phyloP scores from a whole-genome alignment of 2,888 invertebrate species.

The Cephus runcator region DNA sequence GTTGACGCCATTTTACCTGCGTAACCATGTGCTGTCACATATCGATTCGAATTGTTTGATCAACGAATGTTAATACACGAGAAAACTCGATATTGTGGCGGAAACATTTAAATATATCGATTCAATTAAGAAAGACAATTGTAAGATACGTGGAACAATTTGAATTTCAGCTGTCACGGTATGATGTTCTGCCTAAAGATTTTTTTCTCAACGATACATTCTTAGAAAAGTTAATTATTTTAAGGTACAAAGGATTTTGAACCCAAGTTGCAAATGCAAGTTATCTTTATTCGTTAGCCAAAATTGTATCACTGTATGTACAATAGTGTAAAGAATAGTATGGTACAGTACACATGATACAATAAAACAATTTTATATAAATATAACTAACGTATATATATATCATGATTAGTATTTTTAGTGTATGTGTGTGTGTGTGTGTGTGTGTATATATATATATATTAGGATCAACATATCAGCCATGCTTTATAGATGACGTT shows the following conservation, averaged over 20 bases:
- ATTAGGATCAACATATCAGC: not conserved
- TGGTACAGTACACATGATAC: not conserved
- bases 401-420: no score
- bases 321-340: not conserved
- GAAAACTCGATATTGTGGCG: not conserved
- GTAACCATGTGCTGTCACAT: conserved; percentile 52
- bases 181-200: not conserved
- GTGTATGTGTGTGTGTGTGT: no score
- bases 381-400: not conserved
- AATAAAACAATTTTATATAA: not conserved
- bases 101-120: not conserved
- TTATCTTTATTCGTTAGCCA: not conserved
- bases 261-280: not conserved
- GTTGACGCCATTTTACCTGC: conserved; percentile 63
- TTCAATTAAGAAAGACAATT: not conserved
- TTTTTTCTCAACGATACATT: not conserved
- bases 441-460: no score
- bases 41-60: conserved; percentile 11
- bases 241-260: not conserved
- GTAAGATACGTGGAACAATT: not conserved
- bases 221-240: not conserved
- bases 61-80: not conserved
- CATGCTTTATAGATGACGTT: not conserved
- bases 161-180: not conserved
- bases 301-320: not conserved